These are phyloP conservation scores for Illadopsis cleaveri DNA, from an alignment of 2,113 vertebrate species.

Conservation along the genomic window DNA sequence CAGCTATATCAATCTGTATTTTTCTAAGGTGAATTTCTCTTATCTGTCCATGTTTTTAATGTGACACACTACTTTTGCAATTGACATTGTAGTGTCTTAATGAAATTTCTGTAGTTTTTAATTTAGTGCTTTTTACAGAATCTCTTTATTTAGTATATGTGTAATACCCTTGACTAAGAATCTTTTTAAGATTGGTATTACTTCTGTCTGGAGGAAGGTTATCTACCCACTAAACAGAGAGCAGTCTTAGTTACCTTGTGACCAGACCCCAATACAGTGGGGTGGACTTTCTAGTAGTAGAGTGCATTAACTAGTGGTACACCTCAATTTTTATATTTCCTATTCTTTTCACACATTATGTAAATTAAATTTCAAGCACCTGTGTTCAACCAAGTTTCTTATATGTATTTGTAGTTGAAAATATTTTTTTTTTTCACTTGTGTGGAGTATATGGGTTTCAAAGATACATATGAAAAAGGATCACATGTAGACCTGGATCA, in stretches of 20 bases:
- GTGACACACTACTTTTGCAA: neutral
- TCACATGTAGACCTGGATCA: neutral
- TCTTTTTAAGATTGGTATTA: neutral
- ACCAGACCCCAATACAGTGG: fast-evolving
- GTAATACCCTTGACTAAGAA: neutral
- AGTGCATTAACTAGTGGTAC: neutral
- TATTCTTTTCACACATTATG: neutral
- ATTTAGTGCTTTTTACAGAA: neutral
- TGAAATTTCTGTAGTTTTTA: neutral
- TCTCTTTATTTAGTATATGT: neutral
- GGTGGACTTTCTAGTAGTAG: neutral
- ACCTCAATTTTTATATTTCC: neutral
- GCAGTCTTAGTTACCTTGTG: neutral
- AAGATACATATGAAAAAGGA: neutral
- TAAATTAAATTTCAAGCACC: neutral
- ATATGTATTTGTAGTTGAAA: neutral
- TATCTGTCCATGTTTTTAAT: neutral
- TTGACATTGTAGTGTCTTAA: neutral
- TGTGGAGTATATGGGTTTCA: neutral
- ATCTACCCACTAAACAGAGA: neutral
- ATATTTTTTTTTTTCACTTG: neutral
- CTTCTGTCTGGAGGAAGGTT: neutral
- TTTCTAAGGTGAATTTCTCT: neutral
- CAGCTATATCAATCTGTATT: neutral
- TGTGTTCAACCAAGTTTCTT: neutral